Evolutionary conservation across 2,797 vertebrate genomes (phyloP).

Genomic region (Basileuterus tristriatus): DNA sequence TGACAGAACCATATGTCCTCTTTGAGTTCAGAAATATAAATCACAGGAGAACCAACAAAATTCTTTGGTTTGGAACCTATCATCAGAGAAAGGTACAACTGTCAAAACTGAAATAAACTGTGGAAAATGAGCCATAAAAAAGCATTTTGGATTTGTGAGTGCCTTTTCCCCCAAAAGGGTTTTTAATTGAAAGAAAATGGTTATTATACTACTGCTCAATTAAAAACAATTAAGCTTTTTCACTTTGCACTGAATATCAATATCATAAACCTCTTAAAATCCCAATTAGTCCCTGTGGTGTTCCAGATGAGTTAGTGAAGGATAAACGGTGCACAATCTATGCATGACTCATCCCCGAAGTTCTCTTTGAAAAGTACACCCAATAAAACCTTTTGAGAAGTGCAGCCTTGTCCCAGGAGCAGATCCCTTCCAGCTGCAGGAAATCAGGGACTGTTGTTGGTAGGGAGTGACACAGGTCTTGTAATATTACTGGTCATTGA

Average conservation of each 20-base stretch:
- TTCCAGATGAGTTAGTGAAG: conserved; percentile 36
- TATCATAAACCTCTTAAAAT: background rate
- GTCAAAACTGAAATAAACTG: conserved; percentile 40
- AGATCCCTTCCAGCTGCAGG: background rate
- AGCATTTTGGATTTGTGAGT: background rate
- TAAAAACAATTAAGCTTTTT: conserved; percentile 39
- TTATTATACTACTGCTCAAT: conserved; percentile 24
- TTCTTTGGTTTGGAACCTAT: background rate
- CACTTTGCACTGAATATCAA: background rate
- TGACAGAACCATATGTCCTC: background rate
- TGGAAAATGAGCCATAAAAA: conserved; percentile 1
- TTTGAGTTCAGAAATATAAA: background rate
- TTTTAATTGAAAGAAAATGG: conserved; percentile 27
- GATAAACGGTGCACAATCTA: background rate
- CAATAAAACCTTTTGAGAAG: background rate
- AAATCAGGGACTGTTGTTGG: background rate
- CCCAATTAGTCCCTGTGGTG: background rate
- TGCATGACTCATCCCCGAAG: background rate
- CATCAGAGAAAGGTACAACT: background rate
- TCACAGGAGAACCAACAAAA: background rate
- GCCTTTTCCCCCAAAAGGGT: background rate
- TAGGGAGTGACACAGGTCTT: background rate
- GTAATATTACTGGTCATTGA: background rate
- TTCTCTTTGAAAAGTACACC: background rate
- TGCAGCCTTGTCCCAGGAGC: background rate